Percentiles rank a stretch among this genome's conserved stretches.
phyloP scores from a whole-genome alignment of 1,140 invertebrate species.

The Myzus persicae region DNA sequence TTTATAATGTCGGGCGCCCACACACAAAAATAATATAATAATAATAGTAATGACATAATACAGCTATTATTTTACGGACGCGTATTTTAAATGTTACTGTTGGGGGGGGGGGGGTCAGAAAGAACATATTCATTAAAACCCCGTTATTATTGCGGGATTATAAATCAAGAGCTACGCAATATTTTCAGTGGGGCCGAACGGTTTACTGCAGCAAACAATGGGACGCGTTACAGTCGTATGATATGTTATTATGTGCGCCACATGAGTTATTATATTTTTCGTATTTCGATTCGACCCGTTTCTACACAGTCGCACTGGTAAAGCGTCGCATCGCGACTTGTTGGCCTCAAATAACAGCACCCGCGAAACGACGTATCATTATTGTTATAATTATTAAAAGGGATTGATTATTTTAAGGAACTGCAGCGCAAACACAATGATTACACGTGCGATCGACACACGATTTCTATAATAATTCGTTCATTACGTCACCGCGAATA shows the following conservation, averaged over 20 bases:
- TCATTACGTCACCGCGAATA: not conserved
- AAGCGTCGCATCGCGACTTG: not conserved
- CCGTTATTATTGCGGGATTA: conserved; percentile 19
- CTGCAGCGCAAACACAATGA: no score
- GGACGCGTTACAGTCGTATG: conserved; percentile 11
- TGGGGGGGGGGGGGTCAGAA: not conserved
- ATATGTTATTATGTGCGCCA: not conserved
- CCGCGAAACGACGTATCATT: no score
- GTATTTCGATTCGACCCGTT: not conserved
- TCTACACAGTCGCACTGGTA: not conserved
- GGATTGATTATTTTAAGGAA: not conserved
- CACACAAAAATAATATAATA: not conserved
- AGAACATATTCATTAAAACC: conserved; percentile 51
- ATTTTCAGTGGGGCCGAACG: conserved; percentile 16
- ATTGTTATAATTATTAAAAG: no score
- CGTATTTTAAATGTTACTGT: conserved; percentile 39
- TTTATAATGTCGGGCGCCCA: not conserved
- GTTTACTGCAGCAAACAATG: conserved; percentile 20
- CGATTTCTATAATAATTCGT: not conserved
- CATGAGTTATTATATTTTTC: conserved; percentile 23
- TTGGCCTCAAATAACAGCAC: not conserved
- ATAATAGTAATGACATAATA: not conserved
- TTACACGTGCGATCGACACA: not conserved
- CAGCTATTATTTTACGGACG: not conserved
- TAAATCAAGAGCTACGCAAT: conserved; percentile 33